Percentiles rank a stretch among this genome's conserved stretches.
Evolutionary conservation across 2,113 vertebrate genomes (phyloP).

Genomic region (Scopus umbretta): DNA sequence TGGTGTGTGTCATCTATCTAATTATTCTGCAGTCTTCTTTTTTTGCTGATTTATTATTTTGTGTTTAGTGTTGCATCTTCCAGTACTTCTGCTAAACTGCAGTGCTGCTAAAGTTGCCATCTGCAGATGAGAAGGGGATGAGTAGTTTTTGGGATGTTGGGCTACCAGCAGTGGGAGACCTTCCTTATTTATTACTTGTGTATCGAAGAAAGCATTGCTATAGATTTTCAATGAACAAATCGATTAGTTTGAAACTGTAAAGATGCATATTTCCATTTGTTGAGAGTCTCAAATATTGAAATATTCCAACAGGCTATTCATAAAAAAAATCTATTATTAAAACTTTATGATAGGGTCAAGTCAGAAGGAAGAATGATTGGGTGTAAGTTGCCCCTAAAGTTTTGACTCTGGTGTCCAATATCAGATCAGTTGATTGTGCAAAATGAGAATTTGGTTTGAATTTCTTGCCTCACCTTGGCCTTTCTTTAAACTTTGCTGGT

Average conservation of each 20-base stretch:
- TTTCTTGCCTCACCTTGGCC: background rate
- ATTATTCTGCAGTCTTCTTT: background rate
- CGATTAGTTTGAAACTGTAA: background rate
- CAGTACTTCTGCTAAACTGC: background rate
- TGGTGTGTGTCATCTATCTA: no score
- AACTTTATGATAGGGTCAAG: background rate
- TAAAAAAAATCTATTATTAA: background rate
- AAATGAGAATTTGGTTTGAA: background rate
- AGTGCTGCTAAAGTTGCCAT: background rate
- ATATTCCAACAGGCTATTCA: background rate
- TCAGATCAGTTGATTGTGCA: background rate
- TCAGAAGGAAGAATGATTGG: background rate
- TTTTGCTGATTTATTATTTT: background rate
- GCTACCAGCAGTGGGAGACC: background rate
- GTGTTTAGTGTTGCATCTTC: background rate
- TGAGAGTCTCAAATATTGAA: background rate
- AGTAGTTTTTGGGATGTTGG: background rate
- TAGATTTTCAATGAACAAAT: background rate
- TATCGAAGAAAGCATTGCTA: background rate
- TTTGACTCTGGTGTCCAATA: background rate
- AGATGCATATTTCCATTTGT: background rate
- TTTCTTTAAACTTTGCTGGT: background rate
- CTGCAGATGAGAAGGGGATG: background rate
- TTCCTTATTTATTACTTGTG: background rate
- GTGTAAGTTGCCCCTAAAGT: background rate